Evolutionary conservation across 2,888 invertebrate species (phyloP).

Genomic region (Drepana falcataria): DNA sequence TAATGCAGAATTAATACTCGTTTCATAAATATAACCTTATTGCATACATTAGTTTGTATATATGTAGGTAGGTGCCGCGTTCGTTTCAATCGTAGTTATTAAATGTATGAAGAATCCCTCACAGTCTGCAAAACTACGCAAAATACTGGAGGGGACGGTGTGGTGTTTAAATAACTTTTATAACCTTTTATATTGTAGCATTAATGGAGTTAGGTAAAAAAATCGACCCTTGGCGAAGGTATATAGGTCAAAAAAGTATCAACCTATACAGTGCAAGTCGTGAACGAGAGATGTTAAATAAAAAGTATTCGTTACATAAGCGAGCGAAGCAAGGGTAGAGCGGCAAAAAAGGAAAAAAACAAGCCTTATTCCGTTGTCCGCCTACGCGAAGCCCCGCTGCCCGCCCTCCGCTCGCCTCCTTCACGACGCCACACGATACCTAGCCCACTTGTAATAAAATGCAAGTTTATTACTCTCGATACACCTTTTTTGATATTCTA

Average conservation of each 20-base stretch:
- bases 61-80: too few species aligned
- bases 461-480: conserved; percentile 13
- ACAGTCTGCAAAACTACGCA: too few species aligned
- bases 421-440: conserved; percentile 14
- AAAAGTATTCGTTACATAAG: conserved; percentile 51
- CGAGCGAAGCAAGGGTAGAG: conserved; percentile 56
- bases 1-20: too few species aligned
- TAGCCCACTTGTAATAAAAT: conserved; percentile 21
- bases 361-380: conserved; percentile 40
- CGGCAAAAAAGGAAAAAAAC: conserved; percentile 67
- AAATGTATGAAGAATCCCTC: too few species aligned
- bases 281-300: conserved; percentile 51
- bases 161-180: too few species aligned
- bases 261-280: conserved; percentile 56
- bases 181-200: too few species aligned
- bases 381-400: conserved; percentile 55
- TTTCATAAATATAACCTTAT: too few species aligned
- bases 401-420: conserved; percentile 28
- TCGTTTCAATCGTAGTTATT: too few species aligned
- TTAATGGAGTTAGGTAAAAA: conserved; percentile 14
- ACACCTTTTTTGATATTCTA: neutral
- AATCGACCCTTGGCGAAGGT: conserved; percentile 47
- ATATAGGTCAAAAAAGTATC: conserved; percentile 48
- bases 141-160: too few species aligned
- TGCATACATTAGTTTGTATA: too few species aligned